Conservation (phyloP, 2,797 vertebrate genomes). For the Cuniculus paca region DNA sequence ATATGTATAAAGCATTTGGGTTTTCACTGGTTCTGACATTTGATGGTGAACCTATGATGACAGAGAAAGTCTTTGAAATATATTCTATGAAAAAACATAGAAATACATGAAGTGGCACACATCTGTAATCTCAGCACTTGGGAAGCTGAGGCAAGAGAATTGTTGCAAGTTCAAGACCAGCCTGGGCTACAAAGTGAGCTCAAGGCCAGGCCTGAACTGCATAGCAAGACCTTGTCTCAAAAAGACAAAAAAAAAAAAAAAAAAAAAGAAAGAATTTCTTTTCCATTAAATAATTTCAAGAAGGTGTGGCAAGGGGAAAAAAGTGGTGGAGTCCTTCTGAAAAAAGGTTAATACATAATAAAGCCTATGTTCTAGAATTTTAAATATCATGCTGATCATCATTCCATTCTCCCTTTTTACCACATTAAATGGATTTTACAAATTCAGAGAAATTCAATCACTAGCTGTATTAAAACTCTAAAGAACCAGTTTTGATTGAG, state of each 20-base stretch:
- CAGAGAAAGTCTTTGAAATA: background rate
- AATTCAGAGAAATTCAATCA: background rate
- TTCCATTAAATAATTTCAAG: slow-evolving; percentile 32
- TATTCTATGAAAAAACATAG: background rate
- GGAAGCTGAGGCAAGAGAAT: no score
- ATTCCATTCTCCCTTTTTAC: background rate
- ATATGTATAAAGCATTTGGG: background rate
- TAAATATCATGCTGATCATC: background rate
- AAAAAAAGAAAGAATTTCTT: background rate
- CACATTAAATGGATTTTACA: background rate
- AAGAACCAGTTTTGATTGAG: background rate
- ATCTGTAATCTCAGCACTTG: no score
- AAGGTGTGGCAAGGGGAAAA: background rate
- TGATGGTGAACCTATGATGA: background rate
- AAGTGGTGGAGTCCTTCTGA: background rate
- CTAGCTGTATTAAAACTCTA: background rate
- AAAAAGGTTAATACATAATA: background rate
- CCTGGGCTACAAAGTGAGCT: no score
- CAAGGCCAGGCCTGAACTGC: no score
- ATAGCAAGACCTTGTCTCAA: no score
- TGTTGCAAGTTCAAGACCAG: no score
- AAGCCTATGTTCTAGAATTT: background rate
- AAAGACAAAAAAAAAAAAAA: no score
- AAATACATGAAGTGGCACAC: background rate
- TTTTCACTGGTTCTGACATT: background rate